A percentile compares a stretch with the other conserved stretches of the same genome.
Conservation (phyloP, 2,797 vertebrate species). For the Cacajao melanocephalus region DNA sequence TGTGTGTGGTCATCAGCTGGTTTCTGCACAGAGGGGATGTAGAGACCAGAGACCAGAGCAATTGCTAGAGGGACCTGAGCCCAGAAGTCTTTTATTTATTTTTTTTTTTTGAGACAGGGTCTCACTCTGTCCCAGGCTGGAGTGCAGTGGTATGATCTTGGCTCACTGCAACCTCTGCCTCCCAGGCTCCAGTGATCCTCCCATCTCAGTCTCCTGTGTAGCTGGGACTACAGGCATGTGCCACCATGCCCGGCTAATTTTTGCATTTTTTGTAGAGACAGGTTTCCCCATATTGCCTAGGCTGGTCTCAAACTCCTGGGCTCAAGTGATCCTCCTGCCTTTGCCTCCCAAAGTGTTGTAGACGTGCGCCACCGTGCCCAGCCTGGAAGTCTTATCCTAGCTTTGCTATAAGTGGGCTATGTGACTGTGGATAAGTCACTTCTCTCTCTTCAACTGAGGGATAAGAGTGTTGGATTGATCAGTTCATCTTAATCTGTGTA, state of each 20-base stretch:
- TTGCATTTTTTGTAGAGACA: background rate
- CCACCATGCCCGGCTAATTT: background rate
- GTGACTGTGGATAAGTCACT: background rate
- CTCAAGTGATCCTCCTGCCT: background rate
- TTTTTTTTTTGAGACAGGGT: background rate
- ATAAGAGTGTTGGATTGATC: background rate
- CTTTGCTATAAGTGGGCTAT: background rate
- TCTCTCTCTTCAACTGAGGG: background rate
- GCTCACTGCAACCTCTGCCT: background rate
- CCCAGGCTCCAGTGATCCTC: background rate
- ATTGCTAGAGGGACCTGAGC: background rate
- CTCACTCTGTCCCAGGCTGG: background rate
- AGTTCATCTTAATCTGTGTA: background rate
- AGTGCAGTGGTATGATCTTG: background rate
- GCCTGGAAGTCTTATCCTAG: background rate
- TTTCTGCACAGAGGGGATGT: accelerated
- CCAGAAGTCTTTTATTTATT: background rate
- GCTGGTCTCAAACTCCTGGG: background rate
- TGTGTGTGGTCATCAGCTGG: background rate
- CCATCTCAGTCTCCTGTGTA: background rate
- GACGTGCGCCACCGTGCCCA: background rate
- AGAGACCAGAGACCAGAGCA: background rate
- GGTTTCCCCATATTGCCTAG: background rate
- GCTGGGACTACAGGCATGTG: background rate
- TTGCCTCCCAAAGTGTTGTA: background rate